Base-by-base conservation (phyloP, 37 sponge, comb jelly and placozoan species). In the Spongilla lacustris region DNA sequence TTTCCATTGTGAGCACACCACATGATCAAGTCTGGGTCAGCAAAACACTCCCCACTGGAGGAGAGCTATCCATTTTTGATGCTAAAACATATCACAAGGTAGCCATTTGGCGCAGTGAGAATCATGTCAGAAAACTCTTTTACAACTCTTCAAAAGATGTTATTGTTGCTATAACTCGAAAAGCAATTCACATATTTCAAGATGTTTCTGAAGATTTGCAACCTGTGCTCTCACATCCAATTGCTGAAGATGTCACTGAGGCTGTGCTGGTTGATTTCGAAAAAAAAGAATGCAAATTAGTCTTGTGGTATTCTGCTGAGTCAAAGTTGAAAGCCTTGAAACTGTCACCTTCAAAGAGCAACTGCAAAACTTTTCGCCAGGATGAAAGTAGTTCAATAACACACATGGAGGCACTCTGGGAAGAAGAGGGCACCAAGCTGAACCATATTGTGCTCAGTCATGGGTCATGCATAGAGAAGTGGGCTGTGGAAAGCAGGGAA, bases 381-480 rank as follows among this genome's bases (percentile, higher is more conserved):
- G 3, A 41, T 41, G 41, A 3, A 9, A 6, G 41, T 9, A 41
- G 41, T 46, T 4, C 41, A 41, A 6, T 41, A 17, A 10, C 58
- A 17, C 11, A 14, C 58, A 58, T 58, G 58, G 58, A 8, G 11
- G 14, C 19, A 17, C 12, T 58, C 14, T 13, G 11, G 19, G 58
- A 58, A 19, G 19, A 8, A 58, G 58, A 58, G 1, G 21, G 58
- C 58, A 58, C 12, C 58, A 17, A 6, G 19, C 19, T 58, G 19
- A 6, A 17, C 4, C 19, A 17, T 17, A 14, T 58, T 17, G 19
- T 58, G 19, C 19, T 58, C 58, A 58, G 58, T 17, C 58, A 79
- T 66, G 21, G 79, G 24, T 79, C 84, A 68, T 21, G 67, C 21
- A 22, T 89, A 0, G 34, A 71, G 67, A 50, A 22, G 35, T 84